Base-by-base conservation (phyloP, 2,888 invertebrate genomes). In the Dioctria rufipes region DNA sequence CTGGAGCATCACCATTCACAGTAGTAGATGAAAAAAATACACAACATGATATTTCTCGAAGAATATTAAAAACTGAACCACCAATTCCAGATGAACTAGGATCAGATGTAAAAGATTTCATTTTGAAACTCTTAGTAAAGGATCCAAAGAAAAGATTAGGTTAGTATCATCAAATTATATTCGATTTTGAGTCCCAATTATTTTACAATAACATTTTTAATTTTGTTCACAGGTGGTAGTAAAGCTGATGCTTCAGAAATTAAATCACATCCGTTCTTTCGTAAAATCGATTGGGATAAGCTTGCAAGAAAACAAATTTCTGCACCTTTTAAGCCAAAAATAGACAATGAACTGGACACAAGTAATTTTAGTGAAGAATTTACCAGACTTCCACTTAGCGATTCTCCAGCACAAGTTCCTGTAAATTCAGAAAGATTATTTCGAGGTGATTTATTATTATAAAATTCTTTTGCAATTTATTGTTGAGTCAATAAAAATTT, bases 361-460 rank as follows among this genome's bases (percentile, higher is more conserved):
- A 96, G 96, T 86, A 98, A 99, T 91, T 99, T 99, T 89, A 95
- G 98, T 65, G 96, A 96, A 83, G 98, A 99, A 90, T 99, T 99
- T 90, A 99, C 98, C 0, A 93, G 94, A 85, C 95, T 97, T 94
- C 92, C 93, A 75, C 95, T 97, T 5, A 94, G 95, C 0, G 98
- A 98, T 89, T 97, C 97, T 4, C 98, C 98, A 0, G 96, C 96
- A 25, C 93, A 95, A 82, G 93, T 95, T 80, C 98, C 98, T 58
- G 93, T 93, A 63, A 94, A 95, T 86, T 93, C 93, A 86, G 96
- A 96, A 86, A 95, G 95, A 87, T 91, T 97, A 83, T 98, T 98
- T 90, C 93, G 96, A 83, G 94, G 95, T 93, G 85, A 71, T 79
- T 8, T 39, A 37, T 39, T 13, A 6, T 66, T 43, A 13, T 11